Percentiles rank a stretch among this genome's conserved stretches.
phyloP scores from a whole-genome alignment of 2,888 invertebrate genomes.

The Drosophila affinis region DNA sequence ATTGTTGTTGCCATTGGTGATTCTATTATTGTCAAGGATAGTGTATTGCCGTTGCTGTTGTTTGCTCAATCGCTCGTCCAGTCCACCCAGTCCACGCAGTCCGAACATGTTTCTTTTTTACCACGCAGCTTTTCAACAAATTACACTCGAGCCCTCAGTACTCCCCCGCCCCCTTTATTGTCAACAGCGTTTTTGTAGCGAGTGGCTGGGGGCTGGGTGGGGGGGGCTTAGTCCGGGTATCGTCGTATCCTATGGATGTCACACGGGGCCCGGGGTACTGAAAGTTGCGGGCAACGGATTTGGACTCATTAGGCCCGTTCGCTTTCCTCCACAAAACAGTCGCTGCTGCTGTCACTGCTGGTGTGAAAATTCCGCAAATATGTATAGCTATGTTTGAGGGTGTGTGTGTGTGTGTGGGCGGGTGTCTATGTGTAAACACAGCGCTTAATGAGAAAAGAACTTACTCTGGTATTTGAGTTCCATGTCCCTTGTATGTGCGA shows the following conservation, averaged over 20 bases:
- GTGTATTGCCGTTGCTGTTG: conserved; percentile 14
- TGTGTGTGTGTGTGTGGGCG: conserved; percentile 21
- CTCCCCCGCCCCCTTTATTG: not conserved
- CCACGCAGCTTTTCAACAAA: conserved; percentile 70
- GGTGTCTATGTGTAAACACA: conserved; percentile 60
- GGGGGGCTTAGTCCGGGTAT: not conserved
- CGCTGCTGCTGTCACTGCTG: conserved; percentile 46
- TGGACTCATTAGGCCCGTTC: conserved; percentile 72
- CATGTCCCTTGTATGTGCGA: conserved; percentile 1
- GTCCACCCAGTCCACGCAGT: conserved; percentile 48
- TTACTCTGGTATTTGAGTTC: conserved; percentile 72
- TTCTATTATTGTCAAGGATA: not conserved
- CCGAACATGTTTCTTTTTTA: conserved; percentile 51
- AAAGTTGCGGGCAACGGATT: conserved; percentile 70
- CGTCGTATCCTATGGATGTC: not conserved
- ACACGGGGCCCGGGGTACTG: conserved; percentile 4
- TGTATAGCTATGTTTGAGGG: conserved; percentile 11
- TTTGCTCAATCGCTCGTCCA: conserved; percentile 7
- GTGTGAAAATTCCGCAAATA: conserved; percentile 66
- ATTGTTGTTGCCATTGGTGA: conserved; percentile 10
- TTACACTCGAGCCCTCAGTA: conserved; percentile 38
- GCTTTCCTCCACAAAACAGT: not conserved
- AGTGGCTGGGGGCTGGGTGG: not conserved
- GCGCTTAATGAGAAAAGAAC: conserved; percentile 76
- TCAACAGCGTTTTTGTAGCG: conserved; percentile 9